Evolutionary conservation across 2,113 vertebrate species (phyloP), one percentile per base, ranked within the genome.

Genomic region (Xiphophorus hellerii): DNA sequence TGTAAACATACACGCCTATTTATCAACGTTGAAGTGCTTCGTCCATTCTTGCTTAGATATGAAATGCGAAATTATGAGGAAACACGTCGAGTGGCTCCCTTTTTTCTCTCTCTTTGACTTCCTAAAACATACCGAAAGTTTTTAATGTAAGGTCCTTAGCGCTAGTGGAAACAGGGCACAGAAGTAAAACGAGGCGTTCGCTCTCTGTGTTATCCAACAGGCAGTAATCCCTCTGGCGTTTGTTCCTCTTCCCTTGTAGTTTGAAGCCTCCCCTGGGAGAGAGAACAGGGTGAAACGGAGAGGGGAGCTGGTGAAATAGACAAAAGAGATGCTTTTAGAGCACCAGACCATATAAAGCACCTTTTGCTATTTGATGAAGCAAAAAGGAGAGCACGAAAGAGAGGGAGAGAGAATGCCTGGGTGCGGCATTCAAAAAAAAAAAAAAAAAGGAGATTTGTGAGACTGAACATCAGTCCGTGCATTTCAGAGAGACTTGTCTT

Each of bases 271-370:
- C 67, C 35, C 20, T 20, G 62, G 76, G 82, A 88, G 66, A 27
- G 72, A 71, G 62, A 72, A 63, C 62, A 13, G 63, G 69, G 74
- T 65, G 82, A 76, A 83, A 77, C 17, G 13, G 67, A 79, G 73
- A 84, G 71, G 64, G 61, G 72, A 70, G 73, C 61, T 62, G 67
- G 74, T 29, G 1, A n/a, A 39, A 25, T 37, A 35, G 67, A 76
- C 81, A 88, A 83, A 78, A 51, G 70, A n/a, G 51, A 79, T 75
- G 86, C 82, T 88, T 88, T 88, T 84, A 83, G 77, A 80, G 71
- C 68, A 76, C 20, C 66, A 71, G 73, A 62, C 70, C 84, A 85
- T 85, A 77, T 76, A 78, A 83, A 87, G 78, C 64, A 76, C 71
- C 68, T 75, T 89, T 82, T 84, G 80, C 82, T 79, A 48, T 73